phyloP scores from a whole-genome alignment of 2,797 vertebrate species.

The Catamblyrhynchus diadema region DNA sequence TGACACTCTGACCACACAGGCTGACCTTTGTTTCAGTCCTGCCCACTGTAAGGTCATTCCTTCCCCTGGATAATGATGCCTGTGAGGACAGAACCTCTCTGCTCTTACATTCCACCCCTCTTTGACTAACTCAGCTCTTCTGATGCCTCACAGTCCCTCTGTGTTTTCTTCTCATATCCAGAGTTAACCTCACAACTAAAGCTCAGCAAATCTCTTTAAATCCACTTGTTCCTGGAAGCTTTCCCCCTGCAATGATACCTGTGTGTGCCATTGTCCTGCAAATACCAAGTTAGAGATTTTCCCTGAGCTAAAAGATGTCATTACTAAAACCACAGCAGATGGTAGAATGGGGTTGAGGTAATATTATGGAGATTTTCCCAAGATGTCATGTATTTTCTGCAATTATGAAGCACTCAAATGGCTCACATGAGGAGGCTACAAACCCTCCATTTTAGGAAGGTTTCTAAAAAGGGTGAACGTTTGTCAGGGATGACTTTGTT shows the following conservation, averaged over 20 bases:
- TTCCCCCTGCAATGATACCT: not conserved
- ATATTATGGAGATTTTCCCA: not conserved
- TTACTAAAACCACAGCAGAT: slow-evolving; percentile 17
- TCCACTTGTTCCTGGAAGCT: not conserved
- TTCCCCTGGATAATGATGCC: not conserved
- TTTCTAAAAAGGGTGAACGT: not conserved
- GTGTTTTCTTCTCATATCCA: not conserved
- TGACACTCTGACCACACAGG: not conserved
- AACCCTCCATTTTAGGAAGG: not conserved
- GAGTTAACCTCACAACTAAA: not conserved
- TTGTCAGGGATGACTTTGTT: not conserved
- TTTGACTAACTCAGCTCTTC: not conserved
- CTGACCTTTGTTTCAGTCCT: not conserved
- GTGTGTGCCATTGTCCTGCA: not conserved
- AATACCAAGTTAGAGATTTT: not conserved
- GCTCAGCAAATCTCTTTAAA: slow-evolving; percentile 5
- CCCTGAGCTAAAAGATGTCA: not conserved
- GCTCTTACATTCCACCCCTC: not conserved
- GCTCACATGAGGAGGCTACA: not conserved
- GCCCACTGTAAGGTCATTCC: not conserved
- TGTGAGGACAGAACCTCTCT: not conserved
- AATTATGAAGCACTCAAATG: not conserved
- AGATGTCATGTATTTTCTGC: not conserved
- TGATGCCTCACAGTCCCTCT: not conserved
- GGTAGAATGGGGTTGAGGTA: not conserved